Evolutionary conservation across 64 coral and sea anemone genomes (phyloP).

Genomic region (Montipora capricornis): DNA sequence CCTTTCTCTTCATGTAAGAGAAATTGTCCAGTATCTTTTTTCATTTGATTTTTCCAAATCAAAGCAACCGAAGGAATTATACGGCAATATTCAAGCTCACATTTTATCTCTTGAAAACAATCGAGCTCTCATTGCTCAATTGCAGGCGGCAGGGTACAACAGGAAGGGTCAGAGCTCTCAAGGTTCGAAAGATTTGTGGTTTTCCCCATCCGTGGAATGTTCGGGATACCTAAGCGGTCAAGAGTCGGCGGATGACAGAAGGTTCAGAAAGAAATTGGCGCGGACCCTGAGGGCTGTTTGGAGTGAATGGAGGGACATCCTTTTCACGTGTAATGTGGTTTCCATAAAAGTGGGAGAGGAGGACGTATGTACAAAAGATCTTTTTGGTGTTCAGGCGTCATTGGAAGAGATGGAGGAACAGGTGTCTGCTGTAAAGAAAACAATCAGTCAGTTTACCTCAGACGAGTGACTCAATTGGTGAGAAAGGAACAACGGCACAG

Average conservation of each 20-base stretch:
- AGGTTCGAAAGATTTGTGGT: background rate
- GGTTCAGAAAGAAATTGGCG: background rate
- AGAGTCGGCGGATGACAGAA: background rate
- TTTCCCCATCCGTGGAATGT: background rate
- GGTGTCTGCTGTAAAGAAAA: background rate
- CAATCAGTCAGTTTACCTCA: background rate
- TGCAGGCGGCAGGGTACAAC: conserved; percentile 67
- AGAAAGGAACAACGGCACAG: conserved; percentile 25
- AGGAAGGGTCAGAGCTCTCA: background rate
- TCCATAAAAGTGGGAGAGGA: background rate
- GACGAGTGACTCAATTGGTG: conserved; percentile 1
- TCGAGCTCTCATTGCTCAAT: conserved; percentile 34
- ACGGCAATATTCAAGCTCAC: conserved; percentile 10
- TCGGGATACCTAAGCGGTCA: conserved; percentile 1
- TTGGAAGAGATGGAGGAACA: conserved; percentile 30
- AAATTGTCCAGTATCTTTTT: background rate
- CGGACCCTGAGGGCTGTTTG: background rate
- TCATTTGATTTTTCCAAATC: background rate
- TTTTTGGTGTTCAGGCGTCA: conserved; percentile 8
- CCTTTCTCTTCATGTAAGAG: background rate
- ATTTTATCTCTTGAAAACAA: conserved; percentile 45
- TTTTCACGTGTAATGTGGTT: background rate
- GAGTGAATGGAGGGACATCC: conserved; percentile 1
- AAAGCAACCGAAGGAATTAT: background rate
- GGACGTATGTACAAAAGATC: background rate